Percentiles rank a stretch among this genome's conserved stretches.
phyloP scores from a whole-genome alignment of 2,888 invertebrate species.

The Limnephilus auricula region DNA sequence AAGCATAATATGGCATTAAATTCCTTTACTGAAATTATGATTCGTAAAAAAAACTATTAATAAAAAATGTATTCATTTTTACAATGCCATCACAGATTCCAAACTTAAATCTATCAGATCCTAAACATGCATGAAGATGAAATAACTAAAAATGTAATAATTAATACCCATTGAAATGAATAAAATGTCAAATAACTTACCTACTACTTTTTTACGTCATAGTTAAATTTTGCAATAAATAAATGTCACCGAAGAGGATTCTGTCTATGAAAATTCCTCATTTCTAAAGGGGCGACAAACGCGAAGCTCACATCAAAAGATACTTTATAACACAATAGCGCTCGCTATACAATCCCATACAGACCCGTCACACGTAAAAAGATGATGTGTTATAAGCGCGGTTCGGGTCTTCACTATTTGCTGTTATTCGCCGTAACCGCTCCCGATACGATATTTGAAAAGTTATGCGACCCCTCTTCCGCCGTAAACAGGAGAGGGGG shows the following conservation, averaged over 20 bases:
- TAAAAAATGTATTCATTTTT: constrained; percentile 16
- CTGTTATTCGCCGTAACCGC: no score
- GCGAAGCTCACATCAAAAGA: no score
- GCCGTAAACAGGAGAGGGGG: no score
- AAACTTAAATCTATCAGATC: constrained; percentile 39
- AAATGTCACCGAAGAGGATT: background rate
- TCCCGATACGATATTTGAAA: no score
- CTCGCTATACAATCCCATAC: no score
- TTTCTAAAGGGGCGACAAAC: no score
- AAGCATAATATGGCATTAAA: background rate
- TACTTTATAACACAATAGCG: no score
- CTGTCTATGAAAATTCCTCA: background rate
- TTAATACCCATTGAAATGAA: background rate
- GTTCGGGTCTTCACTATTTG: no score
- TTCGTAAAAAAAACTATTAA: background rate
- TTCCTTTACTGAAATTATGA: background rate
- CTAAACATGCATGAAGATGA: background rate
- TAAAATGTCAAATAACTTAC: background rate
- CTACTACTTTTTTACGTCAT: background rate
- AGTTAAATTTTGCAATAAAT: background rate
- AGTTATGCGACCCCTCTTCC: no score
- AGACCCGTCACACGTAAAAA: no score
- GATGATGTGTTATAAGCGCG: no score
- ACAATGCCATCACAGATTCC: constrained; percentile 29
- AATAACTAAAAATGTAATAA: background rate